A percentile compares a stretch with the other conserved stretches of the same genome.
Evolutionary conservation across 2,113 vertebrate species (phyloP).

Genomic region (Hemiscyllium ocellatum): DNA sequence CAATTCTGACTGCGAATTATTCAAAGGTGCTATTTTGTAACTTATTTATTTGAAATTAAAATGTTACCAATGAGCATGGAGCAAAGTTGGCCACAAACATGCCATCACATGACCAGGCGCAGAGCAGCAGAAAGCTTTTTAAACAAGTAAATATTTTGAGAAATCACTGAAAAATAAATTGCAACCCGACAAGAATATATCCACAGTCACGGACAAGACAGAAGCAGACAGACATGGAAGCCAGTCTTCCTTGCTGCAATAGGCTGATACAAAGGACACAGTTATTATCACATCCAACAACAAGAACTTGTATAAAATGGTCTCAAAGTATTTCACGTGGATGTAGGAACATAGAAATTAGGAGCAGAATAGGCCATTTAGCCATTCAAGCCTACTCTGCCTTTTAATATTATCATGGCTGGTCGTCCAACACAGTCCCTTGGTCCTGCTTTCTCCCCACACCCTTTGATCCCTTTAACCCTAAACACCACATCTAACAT

Average conservation of each 20-base stretch:
- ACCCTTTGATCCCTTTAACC: no score
- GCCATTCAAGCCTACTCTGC: no score
- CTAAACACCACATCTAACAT: no score
- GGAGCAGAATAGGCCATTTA: no score
- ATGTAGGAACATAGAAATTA: background rate
- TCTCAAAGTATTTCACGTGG: background rate
- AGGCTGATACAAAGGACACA: background rate
- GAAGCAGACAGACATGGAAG: background rate
- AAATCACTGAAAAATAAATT: background rate
- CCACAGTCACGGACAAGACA: background rate
- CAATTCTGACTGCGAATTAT: background rate
- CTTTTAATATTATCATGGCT: no score
- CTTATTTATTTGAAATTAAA: background rate
- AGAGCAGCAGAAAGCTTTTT: background rate
- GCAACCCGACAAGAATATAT: background rate
- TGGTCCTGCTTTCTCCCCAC: no score
- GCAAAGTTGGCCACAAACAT: background rate
- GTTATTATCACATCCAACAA: background rate
- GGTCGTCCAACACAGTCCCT: no score
- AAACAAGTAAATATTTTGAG: conserved; percentile 30
- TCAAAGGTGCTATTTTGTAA: background rate
- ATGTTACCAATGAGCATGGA: background rate
- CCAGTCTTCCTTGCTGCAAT: background rate
- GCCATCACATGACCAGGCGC: background rate
- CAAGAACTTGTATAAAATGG: background rate